A percentile compares a stretch with the other conserved stretches of the same genome.
Evolutionary conservation across 1,140 invertebrate genomes (phyloP).

Genomic region (Drosophila kurseongensis): DNA sequence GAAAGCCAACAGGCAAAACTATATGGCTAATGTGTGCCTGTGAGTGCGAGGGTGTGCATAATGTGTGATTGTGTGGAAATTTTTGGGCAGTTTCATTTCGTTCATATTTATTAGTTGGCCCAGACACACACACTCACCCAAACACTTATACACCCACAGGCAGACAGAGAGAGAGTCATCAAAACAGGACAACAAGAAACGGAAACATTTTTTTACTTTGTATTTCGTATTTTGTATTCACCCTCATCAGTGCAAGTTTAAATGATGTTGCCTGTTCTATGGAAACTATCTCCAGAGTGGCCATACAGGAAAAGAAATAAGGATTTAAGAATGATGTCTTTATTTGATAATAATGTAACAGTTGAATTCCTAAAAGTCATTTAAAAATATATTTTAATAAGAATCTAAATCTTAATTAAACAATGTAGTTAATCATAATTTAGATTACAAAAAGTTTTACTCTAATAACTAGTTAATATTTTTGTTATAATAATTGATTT

Average conservation of each 20-base stretch:
- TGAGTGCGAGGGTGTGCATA: conserved; percentile 59
- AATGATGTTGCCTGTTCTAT: conserved; percentile 58
- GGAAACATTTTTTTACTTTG: conserved; percentile 69
- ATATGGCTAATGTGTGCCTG: conserved; percentile 72
- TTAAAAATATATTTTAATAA: too few relatives aligned
- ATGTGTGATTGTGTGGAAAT: conserved; percentile 83
- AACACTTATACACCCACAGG: conserved; percentile 10
- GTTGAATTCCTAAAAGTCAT: too few relatives aligned
- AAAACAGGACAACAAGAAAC: conserved; percentile 81
- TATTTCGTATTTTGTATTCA: conserved; percentile 67
- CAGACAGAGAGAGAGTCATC: conserved; percentile 42
- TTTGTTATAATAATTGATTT: too few relatives aligned
- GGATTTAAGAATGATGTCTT: background rate
- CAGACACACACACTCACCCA: conserved; percentile 48
- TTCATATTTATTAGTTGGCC: conserved; percentile 84
- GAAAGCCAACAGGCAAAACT: conserved; percentile 80
- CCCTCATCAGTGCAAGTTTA: conserved; percentile 76
- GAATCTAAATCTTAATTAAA: too few relatives aligned
- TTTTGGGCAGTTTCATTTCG: conserved; percentile 84
- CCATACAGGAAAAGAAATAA: conserved; percentile 12
- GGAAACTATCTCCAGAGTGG: conserved; percentile 60
- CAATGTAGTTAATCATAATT: too few relatives aligned
- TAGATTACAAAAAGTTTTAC: too few relatives aligned
- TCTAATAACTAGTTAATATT: too few relatives aligned
- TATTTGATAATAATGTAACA: background rate